Conservation (phyloP, 2,113 vertebrate genomes). For the Conger conger region DNA sequence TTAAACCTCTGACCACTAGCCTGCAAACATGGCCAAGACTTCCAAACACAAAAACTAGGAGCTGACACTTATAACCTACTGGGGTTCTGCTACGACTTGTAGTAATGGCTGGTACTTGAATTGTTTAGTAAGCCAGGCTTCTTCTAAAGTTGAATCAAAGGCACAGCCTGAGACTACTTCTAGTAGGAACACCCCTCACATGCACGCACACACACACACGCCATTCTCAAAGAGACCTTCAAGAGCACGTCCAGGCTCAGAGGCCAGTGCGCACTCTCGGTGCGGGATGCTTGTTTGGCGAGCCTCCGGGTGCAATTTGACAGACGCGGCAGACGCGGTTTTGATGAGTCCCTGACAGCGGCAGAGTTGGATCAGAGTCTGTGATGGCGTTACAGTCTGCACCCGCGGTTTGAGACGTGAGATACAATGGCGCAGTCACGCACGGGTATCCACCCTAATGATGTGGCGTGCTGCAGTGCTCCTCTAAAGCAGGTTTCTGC, state of each 20-base stretch:
- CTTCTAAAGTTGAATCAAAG: too few species aligned
- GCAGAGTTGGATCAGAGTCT: slow-evolving; percentile 23
- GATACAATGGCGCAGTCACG: neutral
- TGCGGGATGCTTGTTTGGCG: neutral
- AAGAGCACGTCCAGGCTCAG: neutral
- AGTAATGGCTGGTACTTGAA: too few species aligned
- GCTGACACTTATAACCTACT: too few species aligned
- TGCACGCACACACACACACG: neutral
- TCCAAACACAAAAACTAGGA: too few species aligned
- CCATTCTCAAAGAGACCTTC: neutral
- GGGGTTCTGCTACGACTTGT: too few species aligned
- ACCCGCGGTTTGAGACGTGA: slow-evolving; percentile 44
- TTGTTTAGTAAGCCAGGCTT: too few species aligned
- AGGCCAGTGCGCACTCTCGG: neutral
- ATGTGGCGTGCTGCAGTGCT: neutral
- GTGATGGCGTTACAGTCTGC: slow-evolving; percentile 28
- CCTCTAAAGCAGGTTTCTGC: neutral
- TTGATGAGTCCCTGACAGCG: slow-evolving; percentile 38
- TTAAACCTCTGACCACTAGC: too few species aligned
- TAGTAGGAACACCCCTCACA: neutral
- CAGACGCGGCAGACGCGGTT: slow-evolving; percentile 41
- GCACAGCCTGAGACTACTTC: too few species aligned
- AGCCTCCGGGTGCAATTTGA: slow-evolving; percentile 41
- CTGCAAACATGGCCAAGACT: too few species aligned
- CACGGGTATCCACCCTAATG: neutral